Conservation (phyloP, 1,140 invertebrate genomes). For the Apis cerana region DNA sequence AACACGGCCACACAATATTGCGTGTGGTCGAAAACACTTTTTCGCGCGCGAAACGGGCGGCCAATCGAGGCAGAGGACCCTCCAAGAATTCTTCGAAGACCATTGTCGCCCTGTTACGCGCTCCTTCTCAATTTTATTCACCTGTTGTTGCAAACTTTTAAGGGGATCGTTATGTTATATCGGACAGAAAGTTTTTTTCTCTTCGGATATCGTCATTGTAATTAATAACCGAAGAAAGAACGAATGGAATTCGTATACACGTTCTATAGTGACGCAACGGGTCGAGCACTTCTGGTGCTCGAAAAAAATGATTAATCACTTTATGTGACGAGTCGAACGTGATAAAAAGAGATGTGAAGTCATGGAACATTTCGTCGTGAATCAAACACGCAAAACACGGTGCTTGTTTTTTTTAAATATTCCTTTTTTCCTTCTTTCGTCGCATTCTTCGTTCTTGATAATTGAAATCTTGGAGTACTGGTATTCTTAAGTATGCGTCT, state of each 20-base stretch:
- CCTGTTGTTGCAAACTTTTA: background rate
- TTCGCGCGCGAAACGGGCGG: slow-evolving; percentile 30
- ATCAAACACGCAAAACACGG: background rate
- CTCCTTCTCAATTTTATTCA: slow-evolving; percentile 19
- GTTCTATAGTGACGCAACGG: background rate
- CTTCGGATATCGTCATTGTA: background rate
- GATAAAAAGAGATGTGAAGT: background rate
- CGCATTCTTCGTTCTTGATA: background rate
- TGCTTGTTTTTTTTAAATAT: background rate
- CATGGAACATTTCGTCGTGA: background rate
- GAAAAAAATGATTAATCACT: slow-evolving; percentile 23
- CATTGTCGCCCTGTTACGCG: slow-evolving; percentile 1
- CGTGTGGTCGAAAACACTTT: slow-evolving; percentile 62
- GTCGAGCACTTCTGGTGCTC: no score
- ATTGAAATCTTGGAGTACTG: background rate
- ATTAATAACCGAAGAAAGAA: background rate
- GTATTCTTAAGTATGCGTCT: no score
- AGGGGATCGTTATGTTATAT: background rate
- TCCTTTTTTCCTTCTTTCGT: background rate
- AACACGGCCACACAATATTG: slow-evolving; percentile 52
- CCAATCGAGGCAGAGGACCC: slow-evolving; percentile 19
- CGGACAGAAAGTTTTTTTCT: background rate
- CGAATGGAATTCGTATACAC: background rate
- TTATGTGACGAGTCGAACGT: background rate
- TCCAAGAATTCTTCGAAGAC: slow-evolving; percentile 26